Evolutionary conservation across 1,140 invertebrate genomes (phyloP).

Genomic region (Stenopsyche tienmushanensis): DNA sequence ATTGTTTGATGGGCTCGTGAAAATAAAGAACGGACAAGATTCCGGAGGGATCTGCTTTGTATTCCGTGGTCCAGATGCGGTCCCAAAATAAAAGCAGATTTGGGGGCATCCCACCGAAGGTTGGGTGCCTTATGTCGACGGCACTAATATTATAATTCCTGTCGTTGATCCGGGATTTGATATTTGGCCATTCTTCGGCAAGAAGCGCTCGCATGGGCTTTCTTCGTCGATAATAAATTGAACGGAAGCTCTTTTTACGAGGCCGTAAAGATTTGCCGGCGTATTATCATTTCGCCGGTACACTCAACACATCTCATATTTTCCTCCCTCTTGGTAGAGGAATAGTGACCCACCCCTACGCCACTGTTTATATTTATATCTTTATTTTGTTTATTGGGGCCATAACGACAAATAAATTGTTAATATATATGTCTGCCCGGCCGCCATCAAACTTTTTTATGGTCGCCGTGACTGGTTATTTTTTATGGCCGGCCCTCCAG

Average conservation of each 20-base stretch:
- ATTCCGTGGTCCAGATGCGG: constrained; percentile 10
- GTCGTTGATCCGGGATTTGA: constrained; percentile 37
- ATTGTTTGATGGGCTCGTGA: background rate
- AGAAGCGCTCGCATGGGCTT: constrained; percentile 1
- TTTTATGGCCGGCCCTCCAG: constrained; percentile 26
- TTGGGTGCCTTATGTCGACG: constrained; percentile 10
- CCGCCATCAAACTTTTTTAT: constrained; percentile 38
- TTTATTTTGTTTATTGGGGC: constrained; percentile 40
- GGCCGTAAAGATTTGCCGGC: constrained; percentile 40
- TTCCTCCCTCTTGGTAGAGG: constrained; percentile 13
- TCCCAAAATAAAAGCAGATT: constrained; percentile 19
- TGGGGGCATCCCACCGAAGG: background rate
- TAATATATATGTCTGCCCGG: constrained; percentile 39
- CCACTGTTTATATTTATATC: constrained; percentile 37
- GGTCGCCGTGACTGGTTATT: constrained; percentile 32
- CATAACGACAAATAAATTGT: constrained; percentile 39
- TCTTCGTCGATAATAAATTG: constrained; percentile 41
- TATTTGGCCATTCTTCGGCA: constrained; percentile 16
- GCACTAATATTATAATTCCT: constrained; percentile 40
- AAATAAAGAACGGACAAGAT: background rate
- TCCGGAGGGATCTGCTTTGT: constrained; percentile 1
- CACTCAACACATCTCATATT: constrained; percentile 39
- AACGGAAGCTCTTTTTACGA: constrained; percentile 40
- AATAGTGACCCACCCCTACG: constrained; percentile 8
- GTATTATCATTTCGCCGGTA: constrained; percentile 40